Conservation (phyloP, 2,797 vertebrate genomes). For the Mycteria americana region DNA sequence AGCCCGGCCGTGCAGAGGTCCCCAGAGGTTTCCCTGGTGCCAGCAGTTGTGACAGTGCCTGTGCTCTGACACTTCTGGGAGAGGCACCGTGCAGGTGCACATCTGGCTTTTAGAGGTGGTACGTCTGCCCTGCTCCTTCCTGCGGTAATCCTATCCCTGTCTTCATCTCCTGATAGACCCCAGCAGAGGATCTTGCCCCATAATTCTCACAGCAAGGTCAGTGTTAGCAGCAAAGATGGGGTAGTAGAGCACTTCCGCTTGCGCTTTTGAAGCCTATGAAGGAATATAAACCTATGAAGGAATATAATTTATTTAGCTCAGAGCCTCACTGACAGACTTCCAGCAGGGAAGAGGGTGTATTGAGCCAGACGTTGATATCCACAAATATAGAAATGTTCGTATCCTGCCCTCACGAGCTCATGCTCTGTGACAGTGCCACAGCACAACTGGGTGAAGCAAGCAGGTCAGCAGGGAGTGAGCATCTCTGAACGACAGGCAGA, state of each 20-base stretch:
- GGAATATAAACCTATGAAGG: not conserved
- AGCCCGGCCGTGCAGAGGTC: accelerated
- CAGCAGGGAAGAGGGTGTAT: not conserved
- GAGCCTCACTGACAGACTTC: not conserved
- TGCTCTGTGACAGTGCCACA: not conserved
- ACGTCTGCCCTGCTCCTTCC: not conserved
- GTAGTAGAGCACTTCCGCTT: not conserved
- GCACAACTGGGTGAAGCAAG: not conserved
- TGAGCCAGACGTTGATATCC: not conserved
- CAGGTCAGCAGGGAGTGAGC: not conserved
- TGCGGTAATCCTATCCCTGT: accelerated
- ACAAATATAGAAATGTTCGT: not conserved
- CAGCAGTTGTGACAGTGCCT: not conserved
- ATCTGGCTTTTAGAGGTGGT: not conserved
- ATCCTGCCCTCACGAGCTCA: not conserved
- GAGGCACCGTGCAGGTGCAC: not conserved
- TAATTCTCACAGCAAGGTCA: not conserved
- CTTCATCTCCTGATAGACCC: not conserved
- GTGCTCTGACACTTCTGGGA: not conserved
- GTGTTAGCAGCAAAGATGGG: not conserved
- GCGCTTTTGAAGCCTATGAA: not conserved
- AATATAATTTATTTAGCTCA: not conserved
- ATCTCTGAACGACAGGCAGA: not conserved
- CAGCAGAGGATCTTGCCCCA: not conserved
- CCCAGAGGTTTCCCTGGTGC: not conserved